Evolutionary conservation across 2,113 vertebrate genomes (phyloP).

Genomic region (Octodon degus): DNA sequence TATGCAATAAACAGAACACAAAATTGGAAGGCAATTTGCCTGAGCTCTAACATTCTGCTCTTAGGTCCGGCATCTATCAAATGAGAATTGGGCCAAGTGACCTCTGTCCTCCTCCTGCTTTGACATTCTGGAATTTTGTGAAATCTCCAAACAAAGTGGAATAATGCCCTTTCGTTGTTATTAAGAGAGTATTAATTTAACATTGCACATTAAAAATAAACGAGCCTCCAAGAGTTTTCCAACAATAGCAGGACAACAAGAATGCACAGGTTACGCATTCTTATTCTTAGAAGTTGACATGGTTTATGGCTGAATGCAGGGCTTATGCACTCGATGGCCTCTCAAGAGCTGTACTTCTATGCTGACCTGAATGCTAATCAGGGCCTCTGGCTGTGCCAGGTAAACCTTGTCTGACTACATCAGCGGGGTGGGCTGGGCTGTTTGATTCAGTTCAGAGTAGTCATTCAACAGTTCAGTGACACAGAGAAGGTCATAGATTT

Average conservation of each 20-base stretch:
- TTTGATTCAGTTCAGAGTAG: constrained; percentile 48
- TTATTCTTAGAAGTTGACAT: not conserved
- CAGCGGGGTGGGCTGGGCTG: constrained; percentile 60
- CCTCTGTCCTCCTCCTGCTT: not conserved
- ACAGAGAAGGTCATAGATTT: constrained; percentile 75
- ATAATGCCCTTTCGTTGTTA: not conserved
- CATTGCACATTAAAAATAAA: constrained; percentile 31
- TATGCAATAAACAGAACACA: not conserved
- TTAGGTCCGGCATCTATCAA: not conserved
- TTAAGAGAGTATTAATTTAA: constrained; percentile 11
- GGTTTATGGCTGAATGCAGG: not conserved
- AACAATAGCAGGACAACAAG: constrained; percentile 30
- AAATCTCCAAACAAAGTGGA: constrained; percentile 15
- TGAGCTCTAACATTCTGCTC: not conserved
- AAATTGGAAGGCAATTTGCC: not conserved
- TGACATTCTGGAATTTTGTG: not conserved
- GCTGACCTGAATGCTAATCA: constrained; percentile 49
- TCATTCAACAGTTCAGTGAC: constrained; percentile 68
- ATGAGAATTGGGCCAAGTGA: not conserved
- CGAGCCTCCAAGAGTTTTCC: constrained; percentile 1
- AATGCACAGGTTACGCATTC: not conserved
- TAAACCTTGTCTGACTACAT: constrained; percentile 67
- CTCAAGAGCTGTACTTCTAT: not conserved
- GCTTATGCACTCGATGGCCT: not conserved
- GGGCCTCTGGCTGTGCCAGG: constrained; percentile 27